Evolutionary conservation across 2,888 invertebrate species (phyloP).

Genomic region (Agrochola lychnidis): DNA sequence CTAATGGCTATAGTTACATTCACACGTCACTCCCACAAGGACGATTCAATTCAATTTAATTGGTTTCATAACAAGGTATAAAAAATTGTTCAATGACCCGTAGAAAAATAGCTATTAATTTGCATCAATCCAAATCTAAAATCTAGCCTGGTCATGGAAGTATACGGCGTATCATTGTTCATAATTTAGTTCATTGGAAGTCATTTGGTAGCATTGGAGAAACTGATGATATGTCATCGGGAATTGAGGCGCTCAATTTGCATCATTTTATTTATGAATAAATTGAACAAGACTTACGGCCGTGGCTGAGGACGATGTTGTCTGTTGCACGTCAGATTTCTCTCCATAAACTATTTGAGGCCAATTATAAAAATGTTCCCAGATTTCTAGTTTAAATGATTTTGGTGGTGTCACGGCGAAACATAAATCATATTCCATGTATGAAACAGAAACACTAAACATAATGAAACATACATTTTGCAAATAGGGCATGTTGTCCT

Average conservation of each 20-base stretch:
- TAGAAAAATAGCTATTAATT: constrained; percentile 52
- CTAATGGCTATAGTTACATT: constrained; percentile 34
- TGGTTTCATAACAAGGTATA: constrained; percentile 46
- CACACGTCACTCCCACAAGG: constrained; percentile 62
- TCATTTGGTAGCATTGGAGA: constrained; percentile 36
- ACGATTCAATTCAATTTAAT: constrained; percentile 60
- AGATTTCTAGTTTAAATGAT: background rate
- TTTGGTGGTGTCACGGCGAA: background rate
- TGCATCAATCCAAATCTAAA: constrained; percentile 40
- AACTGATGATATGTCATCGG: constrained; percentile 46
- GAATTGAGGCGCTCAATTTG: constrained; percentile 44
- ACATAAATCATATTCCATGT: background rate
- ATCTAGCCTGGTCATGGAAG: constrained; percentile 42
- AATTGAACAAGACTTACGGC: constrained; percentile 40
- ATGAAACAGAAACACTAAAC: constrained; percentile 5
- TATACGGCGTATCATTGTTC: constrained; percentile 23
- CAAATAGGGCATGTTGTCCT: constrained; percentile 16
- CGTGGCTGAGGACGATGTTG: constrained; percentile 6
- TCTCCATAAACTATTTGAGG: constrained; percentile 29
- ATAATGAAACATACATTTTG: background rate
- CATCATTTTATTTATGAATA: constrained; percentile 45
- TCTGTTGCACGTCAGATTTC: constrained; percentile 29
- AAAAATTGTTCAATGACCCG: constrained; percentile 52
- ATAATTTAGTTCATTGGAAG: constrained; percentile 38
- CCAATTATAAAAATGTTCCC: constrained; percentile 27